Evolutionary conservation across 2,888 invertebrate genomes (phyloP), one percentile per base, ranked within the genome.

Genomic region (Villa cingulata): DNA sequence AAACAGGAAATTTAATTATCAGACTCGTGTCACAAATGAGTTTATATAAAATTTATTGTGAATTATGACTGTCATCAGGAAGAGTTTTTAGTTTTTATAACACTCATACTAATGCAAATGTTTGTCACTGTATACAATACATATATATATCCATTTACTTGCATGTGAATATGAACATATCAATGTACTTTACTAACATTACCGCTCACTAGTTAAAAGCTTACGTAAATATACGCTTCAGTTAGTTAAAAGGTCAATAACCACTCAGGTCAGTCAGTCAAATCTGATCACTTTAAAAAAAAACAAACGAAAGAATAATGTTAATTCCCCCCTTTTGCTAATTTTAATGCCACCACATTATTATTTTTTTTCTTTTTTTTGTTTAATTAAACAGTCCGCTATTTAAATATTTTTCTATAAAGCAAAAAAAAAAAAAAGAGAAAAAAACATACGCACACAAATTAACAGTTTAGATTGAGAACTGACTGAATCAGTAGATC

Each of bases 361-460:
- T 27, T 27, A 9, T 27, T 27, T 10, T 9, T 27, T 10, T 9
- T 27, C 27, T 9, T 27, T 12, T 12, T 32, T 12, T 12, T 12
- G 12, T 12, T 32, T 51, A 51, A 51, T 51, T 51, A 51, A 49
- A 40, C 37, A 45, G 44, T 45, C 51, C 51, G 49, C 49, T 51
- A 51, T 32, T 46, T 46, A 44, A 41, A 43, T 43, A 51, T 48
- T 51, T 32, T 32, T 12, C 29, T 32, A 32, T 32, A 32, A 23
- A 6, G 23, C 7, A 23, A 6, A 23, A 23, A n/a, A n/a, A n/a
- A n/a, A n/a, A n/a, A n/a, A n/a, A n/a, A n/a, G n/a, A n/a, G n/a
- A n/a, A n/a, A n/a, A n/a, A n/a, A n/a, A n/a, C n/a, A n/a, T n/a
- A n/a, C n/a, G n/a, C n/a, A n/a, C n/a, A n/a, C n/a, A n/a, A 32